These are phyloP conservation scores for Balaenoptera acutorostrata DNA, from an alignment of 2,113 vertebrate species.

Conservation along the genomic window DNA sequence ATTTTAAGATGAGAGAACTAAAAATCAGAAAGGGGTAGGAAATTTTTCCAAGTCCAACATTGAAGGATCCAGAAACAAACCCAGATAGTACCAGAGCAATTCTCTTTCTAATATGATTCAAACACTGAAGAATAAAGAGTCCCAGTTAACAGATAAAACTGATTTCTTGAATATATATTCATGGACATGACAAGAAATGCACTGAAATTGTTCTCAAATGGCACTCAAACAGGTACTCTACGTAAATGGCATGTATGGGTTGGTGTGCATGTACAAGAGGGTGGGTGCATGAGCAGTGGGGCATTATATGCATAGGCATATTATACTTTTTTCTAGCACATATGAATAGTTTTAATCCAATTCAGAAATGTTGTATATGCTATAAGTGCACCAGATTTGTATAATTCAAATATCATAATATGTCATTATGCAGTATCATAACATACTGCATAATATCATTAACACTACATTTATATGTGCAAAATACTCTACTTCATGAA, in stretches of 20 bases:
- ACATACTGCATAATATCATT: too few relatives aligned
- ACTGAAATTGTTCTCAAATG: neutral
- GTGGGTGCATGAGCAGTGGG: neutral
- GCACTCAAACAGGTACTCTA: rapidly evolving
- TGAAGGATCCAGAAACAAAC: neutral
- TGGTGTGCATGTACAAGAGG: neutral
- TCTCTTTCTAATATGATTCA: neutral
- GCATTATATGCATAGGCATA: neutral
- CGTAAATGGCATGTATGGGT: rapidly evolving
- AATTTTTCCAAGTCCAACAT: neutral
- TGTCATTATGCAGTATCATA: too few relatives aligned
- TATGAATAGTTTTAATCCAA: neutral
- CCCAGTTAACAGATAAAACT: neutral
- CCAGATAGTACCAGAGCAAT: neutral
- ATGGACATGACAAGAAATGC: neutral
- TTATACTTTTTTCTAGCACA: neutral
- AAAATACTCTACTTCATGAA: neutral
- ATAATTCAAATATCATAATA: neutral
- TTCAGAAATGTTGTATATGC: neutral
- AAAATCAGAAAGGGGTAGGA: neutral
- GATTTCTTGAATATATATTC: neutral
- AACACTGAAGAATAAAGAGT: neutral
- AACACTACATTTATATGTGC: neutral
- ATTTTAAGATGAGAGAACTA: neutral
- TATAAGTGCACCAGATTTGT: neutral